Percentiles rank a stretch among this genome's conserved stretches.
phyloP scores from a whole-genome alignment of 2,888 invertebrate genomes.

The Cremastobaeus sp. region DNA sequence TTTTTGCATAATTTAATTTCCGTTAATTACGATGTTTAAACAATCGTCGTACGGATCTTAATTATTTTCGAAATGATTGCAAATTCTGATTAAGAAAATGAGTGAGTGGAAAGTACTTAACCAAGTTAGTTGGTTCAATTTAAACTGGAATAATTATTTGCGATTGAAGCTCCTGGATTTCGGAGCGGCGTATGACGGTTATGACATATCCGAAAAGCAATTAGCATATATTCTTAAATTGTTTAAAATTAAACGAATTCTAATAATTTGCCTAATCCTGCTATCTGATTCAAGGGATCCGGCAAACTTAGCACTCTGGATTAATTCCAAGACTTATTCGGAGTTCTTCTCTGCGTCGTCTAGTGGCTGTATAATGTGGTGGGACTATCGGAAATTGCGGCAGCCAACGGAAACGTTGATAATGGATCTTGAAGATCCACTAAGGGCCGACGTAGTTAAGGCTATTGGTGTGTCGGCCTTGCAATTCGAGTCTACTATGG shows the following conservation, averaged over 20 bases:
- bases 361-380: constrained; percentile 93
- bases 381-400: constrained; percentile 88
- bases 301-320: constrained; percentile 85
- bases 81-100: too few relatives aligned
- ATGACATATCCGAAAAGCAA: too few relatives aligned
- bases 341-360: constrained; percentile 95
- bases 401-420: constrained; percentile 85
- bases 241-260: constrained; percentile 24
- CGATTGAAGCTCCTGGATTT: too few relatives aligned
- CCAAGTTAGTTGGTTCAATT: too few relatives aligned
- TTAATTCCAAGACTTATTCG: constrained; percentile 93
- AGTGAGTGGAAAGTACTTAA: too few relatives aligned
- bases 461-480: constrained; percentile 86
- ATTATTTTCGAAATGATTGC: too few relatives aligned
- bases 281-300: constrained; percentile 66
- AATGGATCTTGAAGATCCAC: constrained; percentile 84
- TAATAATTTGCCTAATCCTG: constrained; percentile 26
- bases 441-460: constrained; percentile 80
- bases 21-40: too few relatives aligned
- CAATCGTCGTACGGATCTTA: too few relatives aligned
- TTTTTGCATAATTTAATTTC: too few relatives aligned
- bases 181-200: too few relatives aligned
- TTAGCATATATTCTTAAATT: background rate
- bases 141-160: too few relatives aligned
- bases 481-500: constrained; percentile 89